Percentiles rank a stretch among this genome's conserved stretches.
Evolutionary conservation across 2,113 vertebrate genomes (phyloP).

Genomic region (Morone saxatilis): DNA sequence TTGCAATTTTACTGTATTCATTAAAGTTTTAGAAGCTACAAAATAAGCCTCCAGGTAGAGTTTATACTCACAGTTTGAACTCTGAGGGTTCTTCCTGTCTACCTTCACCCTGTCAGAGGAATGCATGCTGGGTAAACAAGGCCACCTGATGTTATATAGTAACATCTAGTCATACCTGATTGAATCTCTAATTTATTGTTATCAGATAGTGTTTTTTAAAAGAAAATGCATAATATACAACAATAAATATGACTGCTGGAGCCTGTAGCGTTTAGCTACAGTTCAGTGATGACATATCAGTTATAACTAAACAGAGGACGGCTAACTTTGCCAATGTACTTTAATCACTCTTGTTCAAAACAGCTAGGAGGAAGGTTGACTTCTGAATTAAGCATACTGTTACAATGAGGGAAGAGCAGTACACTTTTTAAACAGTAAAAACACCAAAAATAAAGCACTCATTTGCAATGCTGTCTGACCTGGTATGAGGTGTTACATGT

Average conservation of each 20-base stretch:
- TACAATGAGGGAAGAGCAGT: not conserved
- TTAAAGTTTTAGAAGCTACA: conserved; percentile 26
- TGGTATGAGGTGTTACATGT: conserved; percentile 15
- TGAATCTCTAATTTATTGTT: conserved; percentile 11
- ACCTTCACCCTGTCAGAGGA: conserved; percentile 6
- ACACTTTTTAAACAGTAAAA: conserved; percentile 2
- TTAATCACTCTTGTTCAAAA: not conserved
- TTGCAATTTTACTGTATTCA: conserved; percentile 4
- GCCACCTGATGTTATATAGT: conserved; percentile 19
- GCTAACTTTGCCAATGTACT: not conserved
- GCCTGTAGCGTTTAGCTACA: conserved; percentile 5
- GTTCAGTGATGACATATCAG: conserved; percentile 18
- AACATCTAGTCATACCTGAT: conserved; percentile 21
- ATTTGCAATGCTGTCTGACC: conserved; percentile 29
- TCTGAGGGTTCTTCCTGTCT: conserved; percentile 1
- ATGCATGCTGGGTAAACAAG: conserved; percentile 46
- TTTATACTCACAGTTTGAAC: not conserved
- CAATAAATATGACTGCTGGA: conserved; percentile 7
- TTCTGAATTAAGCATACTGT: not conserved
- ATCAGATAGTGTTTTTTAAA: conserved; percentile 4
- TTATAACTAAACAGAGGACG: conserved; percentile 1
- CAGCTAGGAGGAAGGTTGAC: not conserved
- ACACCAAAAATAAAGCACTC: not conserved
- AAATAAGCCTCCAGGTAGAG: not conserved
- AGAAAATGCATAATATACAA: conserved; percentile 9